Percentiles rank a stretch among this genome's conserved stretches.
Conservation (phyloP, 2,113 vertebrate genomes). For the Eurypyga helias region DNA sequence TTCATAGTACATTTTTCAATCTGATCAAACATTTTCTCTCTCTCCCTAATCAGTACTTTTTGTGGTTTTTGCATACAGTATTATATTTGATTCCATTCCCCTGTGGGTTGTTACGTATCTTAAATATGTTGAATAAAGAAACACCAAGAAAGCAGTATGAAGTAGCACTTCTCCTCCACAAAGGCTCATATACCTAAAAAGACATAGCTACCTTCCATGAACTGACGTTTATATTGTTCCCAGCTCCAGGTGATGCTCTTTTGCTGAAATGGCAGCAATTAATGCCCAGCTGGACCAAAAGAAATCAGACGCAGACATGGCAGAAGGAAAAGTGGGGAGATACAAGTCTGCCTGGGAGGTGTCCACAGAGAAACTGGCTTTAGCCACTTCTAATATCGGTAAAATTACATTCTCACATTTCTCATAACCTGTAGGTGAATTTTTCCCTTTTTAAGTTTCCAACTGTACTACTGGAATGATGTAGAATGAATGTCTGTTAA, state of each 20-base stretch:
- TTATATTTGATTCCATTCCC: conserved; percentile 66
- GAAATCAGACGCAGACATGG: neutral
- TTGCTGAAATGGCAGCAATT: neutral
- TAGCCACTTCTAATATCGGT: neutral
- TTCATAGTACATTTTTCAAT: conserved; percentile 40
- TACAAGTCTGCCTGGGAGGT: neutral
- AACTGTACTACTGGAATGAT: neutral
- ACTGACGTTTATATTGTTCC: neutral
- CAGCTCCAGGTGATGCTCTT: neutral
- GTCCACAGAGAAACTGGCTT: neutral
- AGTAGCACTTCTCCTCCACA: neutral
- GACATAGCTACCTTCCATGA: neutral
- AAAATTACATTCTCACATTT: neutral
- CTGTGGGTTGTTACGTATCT: conserved; percentile 15
- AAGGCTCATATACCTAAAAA: neutral
- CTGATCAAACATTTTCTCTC: conserved; percentile 22
- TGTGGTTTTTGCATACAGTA: conserved; percentile 42
- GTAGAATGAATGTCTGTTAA: neutral
- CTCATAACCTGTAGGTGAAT: neutral
- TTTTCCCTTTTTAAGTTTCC: neutral
- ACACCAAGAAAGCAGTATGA: neutral
- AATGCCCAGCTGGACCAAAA: neutral
- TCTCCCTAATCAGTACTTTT: conserved; percentile 69
- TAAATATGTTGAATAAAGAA: conserved; percentile 51
- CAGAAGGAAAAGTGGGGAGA: neutral